A percentile compares a stretch with the other conserved stretches of the same genome.
These are phyloP conservation scores for Pelagia noctiluca DNA, from an alignment of 30 jellyfish, hydroid and myxozoan genomes.

Conservation along the genomic window DNA sequence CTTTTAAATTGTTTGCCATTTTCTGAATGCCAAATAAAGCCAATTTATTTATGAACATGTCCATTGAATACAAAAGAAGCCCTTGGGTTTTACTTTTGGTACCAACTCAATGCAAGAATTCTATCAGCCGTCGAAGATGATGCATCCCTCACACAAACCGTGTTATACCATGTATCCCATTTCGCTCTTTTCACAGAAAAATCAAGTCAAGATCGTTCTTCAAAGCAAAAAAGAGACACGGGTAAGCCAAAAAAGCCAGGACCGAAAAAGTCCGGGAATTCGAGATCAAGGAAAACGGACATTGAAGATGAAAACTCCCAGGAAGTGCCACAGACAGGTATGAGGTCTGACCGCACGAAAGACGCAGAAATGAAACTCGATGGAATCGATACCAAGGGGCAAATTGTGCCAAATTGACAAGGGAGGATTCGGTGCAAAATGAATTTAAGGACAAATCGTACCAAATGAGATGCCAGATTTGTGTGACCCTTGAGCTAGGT, in stretches of 20 bases:
- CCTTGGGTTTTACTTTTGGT: not conserved
- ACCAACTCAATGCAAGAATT: not conserved
- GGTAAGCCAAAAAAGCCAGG: conserved; percentile 55
- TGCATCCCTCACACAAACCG: not conserved
- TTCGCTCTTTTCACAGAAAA: conserved; percentile 33
- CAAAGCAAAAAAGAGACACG: conserved; percentile 51
- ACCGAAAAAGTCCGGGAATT: conserved; percentile 31
- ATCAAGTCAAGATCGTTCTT: conserved; percentile 32
- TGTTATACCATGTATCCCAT: not conserved
- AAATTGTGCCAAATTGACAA: no score
- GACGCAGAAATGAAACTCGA: not conserved
- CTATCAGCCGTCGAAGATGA: not conserved
- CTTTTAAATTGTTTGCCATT: no score
- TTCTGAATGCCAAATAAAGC: no score
- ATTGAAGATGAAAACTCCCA: conserved; percentile 63
- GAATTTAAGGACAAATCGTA: conserved; percentile 12
- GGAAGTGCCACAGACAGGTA: conserved; percentile 57
- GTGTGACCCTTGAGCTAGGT: no score
- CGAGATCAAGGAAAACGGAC: conserved; percentile 35
- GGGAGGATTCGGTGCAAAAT: no score
- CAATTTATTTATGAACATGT: no score
- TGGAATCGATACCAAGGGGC: not conserved
- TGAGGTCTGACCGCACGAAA: not conserved
- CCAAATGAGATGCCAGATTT: conserved; percentile 7
- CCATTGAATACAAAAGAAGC: no score